Evolutionary conservation across 2,797 vertebrate species (phyloP).

Genomic region (Alfaro cultratus): DNA sequence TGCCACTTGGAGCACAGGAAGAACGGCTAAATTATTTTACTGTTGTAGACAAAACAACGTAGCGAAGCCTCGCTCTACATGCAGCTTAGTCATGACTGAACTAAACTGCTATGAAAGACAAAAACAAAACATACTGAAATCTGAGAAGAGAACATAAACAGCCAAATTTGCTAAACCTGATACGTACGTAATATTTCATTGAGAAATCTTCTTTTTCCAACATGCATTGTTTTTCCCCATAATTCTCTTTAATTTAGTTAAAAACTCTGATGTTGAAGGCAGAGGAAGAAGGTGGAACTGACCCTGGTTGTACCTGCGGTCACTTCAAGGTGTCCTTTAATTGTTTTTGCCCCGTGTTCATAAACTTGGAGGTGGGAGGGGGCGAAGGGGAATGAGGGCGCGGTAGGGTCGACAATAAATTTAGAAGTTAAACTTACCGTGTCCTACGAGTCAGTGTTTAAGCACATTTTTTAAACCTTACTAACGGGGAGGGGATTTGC

Average conservation of each 20-base stretch:
- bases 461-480: constrained; percentile 8
- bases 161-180: background rate
- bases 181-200: background rate
- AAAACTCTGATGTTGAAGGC: background rate
- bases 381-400: too few species aligned
- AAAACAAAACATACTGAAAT: too few species aligned
- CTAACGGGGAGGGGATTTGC: background rate
- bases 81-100: too few species aligned
- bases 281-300: background rate
- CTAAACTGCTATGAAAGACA: too few species aligned
- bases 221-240: background rate
- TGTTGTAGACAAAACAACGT: too few species aligned
- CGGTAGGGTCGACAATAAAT: background rate
- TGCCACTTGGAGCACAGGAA: too few species aligned
- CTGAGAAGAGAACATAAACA: background rate
- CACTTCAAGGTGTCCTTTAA: background rate
- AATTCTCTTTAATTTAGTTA: background rate
- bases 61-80: too few species aligned
- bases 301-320: background rate
- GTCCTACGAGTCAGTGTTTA: constrained; percentile 25
- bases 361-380: background rate
- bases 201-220: background rate
- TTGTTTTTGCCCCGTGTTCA: background rate
- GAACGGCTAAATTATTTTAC: too few species aligned
- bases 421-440: background rate